These are phyloP conservation scores for Sebastes vulpes DNA, from an alignment of 2,797 vertebrate species.

Conservation along the genomic window DNA sequence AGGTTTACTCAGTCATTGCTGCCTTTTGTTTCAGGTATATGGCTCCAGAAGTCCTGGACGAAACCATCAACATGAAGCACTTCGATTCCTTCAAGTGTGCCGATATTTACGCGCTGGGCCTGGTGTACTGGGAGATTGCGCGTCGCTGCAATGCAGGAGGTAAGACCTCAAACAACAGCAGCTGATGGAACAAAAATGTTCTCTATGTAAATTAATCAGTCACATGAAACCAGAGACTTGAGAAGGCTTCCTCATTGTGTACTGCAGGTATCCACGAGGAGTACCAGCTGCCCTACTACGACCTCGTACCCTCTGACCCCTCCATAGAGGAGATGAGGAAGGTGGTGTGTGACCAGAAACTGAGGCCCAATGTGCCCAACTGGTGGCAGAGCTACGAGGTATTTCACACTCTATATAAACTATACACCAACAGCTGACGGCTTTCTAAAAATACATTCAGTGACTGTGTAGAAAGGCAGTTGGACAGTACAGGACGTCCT, in stretches of 20 bases:
- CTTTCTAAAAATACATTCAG: slow-evolving; percentile 25
- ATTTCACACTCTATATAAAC: slow-evolving; percentile 16
- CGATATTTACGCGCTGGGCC: slow-evolving; percentile 96
- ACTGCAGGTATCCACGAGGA: slow-evolving; percentile 95
- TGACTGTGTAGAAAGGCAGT: background rate
- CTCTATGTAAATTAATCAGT: background rate
- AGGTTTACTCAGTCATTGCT: background rate
- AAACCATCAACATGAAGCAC: slow-evolving; percentile 99
- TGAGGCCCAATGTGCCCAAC: slow-evolving; percentile 96
- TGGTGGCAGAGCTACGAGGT: slow-evolving; percentile 99
- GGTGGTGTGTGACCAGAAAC: slow-evolving; percentile 97
- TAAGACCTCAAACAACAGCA: slow-evolving; percentile 41
- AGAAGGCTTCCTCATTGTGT: background rate
- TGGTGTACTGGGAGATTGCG: slow-evolving; percentile 98
- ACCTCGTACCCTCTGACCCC: slow-evolving; percentile 97
- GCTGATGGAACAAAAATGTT: background rate
- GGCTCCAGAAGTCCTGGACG: slow-evolving; percentile 98
- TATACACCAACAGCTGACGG: background rate
- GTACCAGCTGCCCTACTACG: slow-evolving; percentile 97
- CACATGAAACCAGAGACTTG: slow-evolving; percentile 12
- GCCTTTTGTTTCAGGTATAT: slow-evolving; percentile 90
- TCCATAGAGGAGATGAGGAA: slow-evolving; percentile 99
- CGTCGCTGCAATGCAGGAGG: slow-evolving; percentile 96
- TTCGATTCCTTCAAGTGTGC: slow-evolving; percentile 99
- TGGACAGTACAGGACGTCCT: background rate